These are phyloP conservation scores for Caenorhabditis sp. DNA, from an alignment of 2,888 invertebrate species.

Conservation along the genomic window DNA sequence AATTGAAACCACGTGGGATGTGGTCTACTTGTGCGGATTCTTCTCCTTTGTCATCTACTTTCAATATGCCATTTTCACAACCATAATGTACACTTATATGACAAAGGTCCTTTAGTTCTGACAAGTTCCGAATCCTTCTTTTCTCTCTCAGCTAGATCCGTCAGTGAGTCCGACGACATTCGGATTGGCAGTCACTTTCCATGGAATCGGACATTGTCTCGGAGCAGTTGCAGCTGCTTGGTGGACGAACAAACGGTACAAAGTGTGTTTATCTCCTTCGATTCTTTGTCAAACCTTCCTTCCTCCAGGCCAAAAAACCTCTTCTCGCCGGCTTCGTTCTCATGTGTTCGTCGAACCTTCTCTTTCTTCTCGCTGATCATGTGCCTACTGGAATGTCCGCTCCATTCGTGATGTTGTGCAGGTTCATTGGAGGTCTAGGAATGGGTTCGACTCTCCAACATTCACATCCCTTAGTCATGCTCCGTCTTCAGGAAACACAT, in stretches of 20 bases:
- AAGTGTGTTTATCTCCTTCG: conserved; percentile 2
- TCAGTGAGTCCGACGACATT: conserved; percentile 35
- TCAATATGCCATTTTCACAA: conserved; percentile 54
- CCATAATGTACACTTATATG: conserved; percentile 61
- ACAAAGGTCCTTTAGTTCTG: conserved; percentile 32
- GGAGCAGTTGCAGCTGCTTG: conserved; percentile 46
- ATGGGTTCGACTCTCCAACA: conserved; percentile 48
- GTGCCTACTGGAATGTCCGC: conserved; percentile 25
- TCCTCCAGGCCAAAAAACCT: conserved; percentile 42
- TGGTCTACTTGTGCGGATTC: conserved; percentile 49
- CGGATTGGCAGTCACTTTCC: conserved; percentile 47
- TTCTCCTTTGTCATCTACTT: conserved; percentile 52
- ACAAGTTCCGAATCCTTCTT: background rate
- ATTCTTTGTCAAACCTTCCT: background rate
- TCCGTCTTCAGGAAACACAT: conserved; percentile 42
- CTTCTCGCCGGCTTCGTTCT: conserved; percentile 30
- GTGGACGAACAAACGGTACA: conserved; percentile 53
- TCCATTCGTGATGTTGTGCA: conserved; percentile 39
- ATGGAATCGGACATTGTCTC: conserved; percentile 51
- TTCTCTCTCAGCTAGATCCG: conserved; percentile 35
- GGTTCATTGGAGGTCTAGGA: conserved; percentile 53
- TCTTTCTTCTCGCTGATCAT: conserved; percentile 50
- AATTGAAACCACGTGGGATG: conserved; percentile 56
- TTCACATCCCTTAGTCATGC: background rate
- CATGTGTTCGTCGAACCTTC: conserved; percentile 28